Evolutionary conservation across 2,888 invertebrate species (phyloP).

Genomic region (Lagria hirta): DNA sequence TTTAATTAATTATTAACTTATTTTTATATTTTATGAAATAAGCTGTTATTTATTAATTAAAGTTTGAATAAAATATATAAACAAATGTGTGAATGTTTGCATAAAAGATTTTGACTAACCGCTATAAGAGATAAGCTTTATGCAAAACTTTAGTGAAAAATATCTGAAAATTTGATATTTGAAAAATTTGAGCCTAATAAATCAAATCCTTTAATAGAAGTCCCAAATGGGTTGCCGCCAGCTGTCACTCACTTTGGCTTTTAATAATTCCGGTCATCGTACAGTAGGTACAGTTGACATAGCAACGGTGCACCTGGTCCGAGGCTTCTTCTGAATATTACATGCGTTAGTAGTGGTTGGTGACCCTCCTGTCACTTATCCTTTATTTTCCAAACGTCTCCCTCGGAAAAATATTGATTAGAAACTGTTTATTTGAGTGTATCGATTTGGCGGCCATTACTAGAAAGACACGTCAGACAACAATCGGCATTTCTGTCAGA

Average conservation of each 20-base stretch:
- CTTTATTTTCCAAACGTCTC: slow-evolving; percentile 16
- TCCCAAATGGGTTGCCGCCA: slow-evolving; percentile 22
- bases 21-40: no score
- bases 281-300: slow-evolving; percentile 30
- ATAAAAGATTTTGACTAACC: no score
- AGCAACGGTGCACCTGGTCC: slow-evolving; percentile 32
- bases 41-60: no score
- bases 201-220: slow-evolving; percentile 26
- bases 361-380: slow-evolving; percentile 27
- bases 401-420: slow-evolving; percentile 32
- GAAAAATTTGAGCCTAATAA: slow-evolving; percentile 24
- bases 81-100: no score
- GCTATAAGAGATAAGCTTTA: no score
- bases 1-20: no score
- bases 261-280: slow-evolving; percentile 31
- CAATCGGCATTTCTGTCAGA: slow-evolving; percentile 9
- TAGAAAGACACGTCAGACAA: slow-evolving; percentile 25
- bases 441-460: slow-evolving; percentile 30
- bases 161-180: no score
- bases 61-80: no score
- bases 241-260: slow-evolving; percentile 28
- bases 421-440: slow-evolving; percentile 20
- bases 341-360: slow-evolving; percentile 22
- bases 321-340: slow-evolving; percentile 33
- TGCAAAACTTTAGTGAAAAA: no score